phyloP scores from a whole-genome alignment of 2,888 invertebrate species.

The Creontiades dilutus region DNA sequence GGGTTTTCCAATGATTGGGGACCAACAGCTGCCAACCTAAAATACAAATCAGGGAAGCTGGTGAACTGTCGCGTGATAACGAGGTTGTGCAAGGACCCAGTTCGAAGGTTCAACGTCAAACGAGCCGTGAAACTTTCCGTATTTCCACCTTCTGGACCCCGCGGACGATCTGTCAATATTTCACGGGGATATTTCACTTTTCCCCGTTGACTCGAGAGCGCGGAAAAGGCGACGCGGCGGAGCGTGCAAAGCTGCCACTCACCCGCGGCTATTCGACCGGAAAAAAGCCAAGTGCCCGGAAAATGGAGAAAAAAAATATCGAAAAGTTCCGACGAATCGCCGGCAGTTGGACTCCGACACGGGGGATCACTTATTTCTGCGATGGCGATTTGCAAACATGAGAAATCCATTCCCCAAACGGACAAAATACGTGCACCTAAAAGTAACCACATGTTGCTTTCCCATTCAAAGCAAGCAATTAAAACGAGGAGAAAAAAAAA shows the following conservation, averaged over 20 bases:
- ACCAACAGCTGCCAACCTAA: too few species aligned
- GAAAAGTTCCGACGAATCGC: too few species aligned
- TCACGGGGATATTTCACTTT: neutral
- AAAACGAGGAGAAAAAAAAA: too few species aligned
- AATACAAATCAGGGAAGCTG: too few species aligned
- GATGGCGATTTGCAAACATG: too few species aligned
- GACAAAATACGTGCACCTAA: too few species aligned
- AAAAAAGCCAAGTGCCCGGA: neutral
- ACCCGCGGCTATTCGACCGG: neutral
- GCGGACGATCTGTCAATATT: constrained; percentile 1
- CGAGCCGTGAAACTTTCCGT: neutral
- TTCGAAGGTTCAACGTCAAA: neutral
- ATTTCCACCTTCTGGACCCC: neutral
- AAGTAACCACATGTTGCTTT: neutral
- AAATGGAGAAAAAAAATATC: neutral
- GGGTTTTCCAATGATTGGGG: too few species aligned
- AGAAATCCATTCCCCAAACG: too few species aligned
- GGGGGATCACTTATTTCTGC: too few species aligned
- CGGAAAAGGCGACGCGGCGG: neutral
- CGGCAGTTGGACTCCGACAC: too few species aligned
- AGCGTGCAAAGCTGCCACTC: neutral
- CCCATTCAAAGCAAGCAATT: neutral
- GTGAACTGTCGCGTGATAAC: neutral
- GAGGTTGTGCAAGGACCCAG: neutral
- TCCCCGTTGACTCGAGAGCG: neutral